Evolutionary conservation across 1,140 invertebrate genomes (phyloP), one percentile per base, ranked within the genome.

Genomic region (Agrilus planipennis): DNA sequence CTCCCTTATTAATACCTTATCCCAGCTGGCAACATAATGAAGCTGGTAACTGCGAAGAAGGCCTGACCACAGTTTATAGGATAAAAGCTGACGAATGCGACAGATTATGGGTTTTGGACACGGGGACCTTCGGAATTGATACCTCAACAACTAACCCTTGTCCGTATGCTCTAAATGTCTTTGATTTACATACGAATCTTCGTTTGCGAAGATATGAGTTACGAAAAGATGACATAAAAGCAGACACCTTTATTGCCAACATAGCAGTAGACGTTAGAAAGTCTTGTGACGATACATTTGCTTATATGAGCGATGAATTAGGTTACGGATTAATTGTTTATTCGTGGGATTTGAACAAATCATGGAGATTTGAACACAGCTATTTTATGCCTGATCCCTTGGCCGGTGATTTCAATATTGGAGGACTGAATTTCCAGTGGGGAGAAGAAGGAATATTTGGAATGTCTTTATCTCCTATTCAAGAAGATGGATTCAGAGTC

Each of bases 391-490:
- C 84, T 0, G 84, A 88, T 56, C 84, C 84, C 0, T 53, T 86
- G 2, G 64, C 70, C 14, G 82, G 83, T 4, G 79, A 84, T 54
- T 86, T 79, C 58, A 84, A 81, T 49, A 77, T 84, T 27, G 78
- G 72, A 4, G 81, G 81, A 2, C 56, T 86, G 1, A 85, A 85
- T 54, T 88, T 85, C 67, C 81, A 86, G 60, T 87, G 83, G 84
- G 46, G 41, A 27, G 73, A 76, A 31, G 84, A 88, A 61, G 84
- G 83, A 4, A 81, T 88, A 30, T 87, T 87, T 45, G 83, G 83
- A 1, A 79, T 87, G 61, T 72, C 76, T 0, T 53, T 85, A 2
- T 76, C 81, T 0, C 75, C 81, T 1, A 57, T 72, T 7, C 66
- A 72, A 1, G 43, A 60, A 12, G 75, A 81, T 47, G 81, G 80